Conservation (phyloP, 2,797 vertebrate species). For the Chiloscyllium punctatum region DNA sequence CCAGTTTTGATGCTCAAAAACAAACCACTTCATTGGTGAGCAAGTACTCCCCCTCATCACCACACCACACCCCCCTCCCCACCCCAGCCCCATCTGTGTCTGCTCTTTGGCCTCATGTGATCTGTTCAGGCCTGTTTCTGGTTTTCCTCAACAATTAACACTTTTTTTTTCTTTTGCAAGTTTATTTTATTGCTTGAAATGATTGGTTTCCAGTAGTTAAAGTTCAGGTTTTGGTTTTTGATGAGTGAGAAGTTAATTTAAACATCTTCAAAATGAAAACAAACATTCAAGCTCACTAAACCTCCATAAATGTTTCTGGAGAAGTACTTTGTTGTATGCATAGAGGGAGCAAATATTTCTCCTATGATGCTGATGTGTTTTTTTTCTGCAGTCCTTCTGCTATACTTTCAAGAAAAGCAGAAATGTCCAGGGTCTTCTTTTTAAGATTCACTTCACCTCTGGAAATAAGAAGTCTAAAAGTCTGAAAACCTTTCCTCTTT, state of each 20-base stretch:
- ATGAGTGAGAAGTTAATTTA: constrained; percentile 16
- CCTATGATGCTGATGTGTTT: neutral
- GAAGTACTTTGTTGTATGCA: neutral
- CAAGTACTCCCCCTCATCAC: neutral
- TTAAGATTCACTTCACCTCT: constrained; percentile 2
- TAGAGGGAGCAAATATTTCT: neutral
- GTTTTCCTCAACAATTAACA: neutral
- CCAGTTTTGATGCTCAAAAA: constrained; percentile 26
- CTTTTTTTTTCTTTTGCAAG: neutral
- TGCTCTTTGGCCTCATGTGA: neutral
- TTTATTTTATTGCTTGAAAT: constrained; percentile 14
- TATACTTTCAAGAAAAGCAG: neutral
- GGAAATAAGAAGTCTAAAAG: neutral
- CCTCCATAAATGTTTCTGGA: neutral
- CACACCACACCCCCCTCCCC: too few species aligned
- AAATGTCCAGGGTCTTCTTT: neutral
- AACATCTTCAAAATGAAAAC: neutral
- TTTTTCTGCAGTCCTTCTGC: neutral
- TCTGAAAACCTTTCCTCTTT: neutral
- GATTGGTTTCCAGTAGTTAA: constrained; percentile 11
- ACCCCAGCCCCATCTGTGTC: neutral
- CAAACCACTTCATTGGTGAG: neutral
- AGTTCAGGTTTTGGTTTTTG: constrained; percentile 10
- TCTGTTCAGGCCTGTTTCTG: neutral
- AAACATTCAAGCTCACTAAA: constrained; percentile 3